Base-by-base conservation (phyloP, 2,113 vertebrate species). In the Candoia aspera region DNA sequence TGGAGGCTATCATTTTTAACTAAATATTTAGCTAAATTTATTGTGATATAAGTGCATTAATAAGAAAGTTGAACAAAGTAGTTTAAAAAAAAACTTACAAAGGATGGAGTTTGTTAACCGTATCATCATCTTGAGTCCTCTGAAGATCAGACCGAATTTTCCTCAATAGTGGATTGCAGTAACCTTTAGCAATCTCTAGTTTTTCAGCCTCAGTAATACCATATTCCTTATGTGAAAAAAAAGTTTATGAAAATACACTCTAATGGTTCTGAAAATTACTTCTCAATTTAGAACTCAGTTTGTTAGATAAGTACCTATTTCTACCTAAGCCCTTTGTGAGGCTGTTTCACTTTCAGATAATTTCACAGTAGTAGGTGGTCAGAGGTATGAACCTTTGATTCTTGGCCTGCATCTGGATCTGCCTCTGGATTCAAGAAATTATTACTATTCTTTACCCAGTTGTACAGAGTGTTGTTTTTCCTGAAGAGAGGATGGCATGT, bases 61-160 rank as follows among this genome's bases (percentile, higher is more conserved):
- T 91, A 59, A 86, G 55, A 64, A 49, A 62, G 4, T 53, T 62
- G 85, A 90, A 2, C 49, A 0, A 68, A 24, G 11, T 54, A 62
- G 91, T 79, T 79, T 37, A 94, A 92, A 92, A 92, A 92, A 10
- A 83, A 68, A 94, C 98, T 98, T 98, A 98, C 98, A 98, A 97
- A 91, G 98, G 98, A 91, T 99, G 98, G 83, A 99, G 98, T 62
- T 99, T 99, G 97, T 99, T 99, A 94, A 99, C 98, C 86, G 98
- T 99, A 96, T 99, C 98, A 95, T 99, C 98, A 96, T 99, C 98
- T 96, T 99, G 98, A 85, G 98, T 99, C 94, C 98, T 98, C 96
- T 99, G 98, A 89, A 99, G 98, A 92, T 99, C 98, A 58, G 98
- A 98, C 86, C 98, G 98, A 60, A 99, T 99, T 97, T 99, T 99